Percentiles rank a stretch among this genome's conserved stretches.
Evolutionary conservation across 2,113 vertebrate genomes (phyloP).

Genomic region (Piaya cayana): DNA sequence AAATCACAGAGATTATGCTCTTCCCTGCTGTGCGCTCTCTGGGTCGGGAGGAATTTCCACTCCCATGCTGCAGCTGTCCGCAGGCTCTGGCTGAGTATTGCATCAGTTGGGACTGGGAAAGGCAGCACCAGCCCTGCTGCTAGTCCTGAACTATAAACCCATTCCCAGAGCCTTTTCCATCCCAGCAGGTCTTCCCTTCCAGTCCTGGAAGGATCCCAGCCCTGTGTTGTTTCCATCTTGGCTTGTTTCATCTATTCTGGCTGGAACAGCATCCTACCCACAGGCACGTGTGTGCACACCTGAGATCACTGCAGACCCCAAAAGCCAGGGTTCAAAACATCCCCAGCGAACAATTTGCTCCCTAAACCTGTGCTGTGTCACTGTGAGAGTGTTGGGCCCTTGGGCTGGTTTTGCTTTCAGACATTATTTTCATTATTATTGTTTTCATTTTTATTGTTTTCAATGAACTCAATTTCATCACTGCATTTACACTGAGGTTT

Average conservation of each 20-base stretch:
- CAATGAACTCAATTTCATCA: background rate
- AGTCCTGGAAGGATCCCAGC: background rate
- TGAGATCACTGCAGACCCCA: background rate
- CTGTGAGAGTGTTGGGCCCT: background rate
- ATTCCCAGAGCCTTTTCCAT: background rate
- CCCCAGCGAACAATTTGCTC: rapidly evolving
- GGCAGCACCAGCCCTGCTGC: background rate
- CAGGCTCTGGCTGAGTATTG: background rate
- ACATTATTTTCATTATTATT: background rate
- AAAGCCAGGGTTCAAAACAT: background rate
- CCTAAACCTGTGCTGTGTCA: background rate
- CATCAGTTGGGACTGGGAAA: background rate
- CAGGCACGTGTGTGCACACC: rapidly evolving
- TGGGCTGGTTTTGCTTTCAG: background rate
- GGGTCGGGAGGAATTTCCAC: constrained; percentile 55
- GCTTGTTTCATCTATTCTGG: background rate
- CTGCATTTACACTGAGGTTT: background rate
- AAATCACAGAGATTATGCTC: constrained; percentile 59
- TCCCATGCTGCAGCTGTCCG: constrained; percentile 22
- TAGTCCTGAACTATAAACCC: background rate
- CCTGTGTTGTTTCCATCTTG: rapidly evolving
- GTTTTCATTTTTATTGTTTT: background rate
- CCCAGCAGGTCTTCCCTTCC: background rate
- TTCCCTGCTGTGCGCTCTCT: constrained; percentile 35
- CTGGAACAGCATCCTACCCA: background rate